Evolutionary conservation across 2,797 vertebrate genomes (phyloP).

Genomic region (Molossus alvarezi): DNA sequence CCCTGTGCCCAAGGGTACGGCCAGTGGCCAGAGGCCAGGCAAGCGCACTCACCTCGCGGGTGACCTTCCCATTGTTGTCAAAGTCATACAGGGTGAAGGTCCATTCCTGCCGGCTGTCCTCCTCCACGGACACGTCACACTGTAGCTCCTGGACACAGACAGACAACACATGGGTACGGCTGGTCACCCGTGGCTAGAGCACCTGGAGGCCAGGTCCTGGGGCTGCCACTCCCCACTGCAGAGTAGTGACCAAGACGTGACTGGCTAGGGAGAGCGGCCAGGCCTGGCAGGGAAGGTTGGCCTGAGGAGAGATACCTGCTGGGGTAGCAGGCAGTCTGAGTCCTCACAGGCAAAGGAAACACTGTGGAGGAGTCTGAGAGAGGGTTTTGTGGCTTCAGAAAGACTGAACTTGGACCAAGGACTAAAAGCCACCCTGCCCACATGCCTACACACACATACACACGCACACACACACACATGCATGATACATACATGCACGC

Average conservation of each 20-base stretch:
- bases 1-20: not conserved
- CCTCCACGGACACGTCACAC: conserved; percentile 98
- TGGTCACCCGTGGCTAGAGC: not conserved
- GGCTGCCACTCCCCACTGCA: not conserved
- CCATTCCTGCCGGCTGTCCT: conserved; percentile 99
- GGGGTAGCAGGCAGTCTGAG: not conserved
- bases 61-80: conserved; percentile 99
- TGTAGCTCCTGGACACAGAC: conserved; percentile 95
- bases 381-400: not conserved
- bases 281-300: accelerated
- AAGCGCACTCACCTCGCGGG: conserved; percentile 95
- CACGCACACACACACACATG: not conserved
- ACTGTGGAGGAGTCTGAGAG: not conserved
- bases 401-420: not conserved
- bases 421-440: not conserved
- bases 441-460: not conserved
- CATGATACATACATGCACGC: not conserved
- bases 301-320: accelerated
- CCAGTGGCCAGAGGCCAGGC: accelerated
- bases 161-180: conserved; percentile 73
- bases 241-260: not conserved
- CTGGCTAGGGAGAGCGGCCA: not conserved
- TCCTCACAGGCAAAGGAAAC: conserved; percentile 7
- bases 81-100: conserved; percentile 99
- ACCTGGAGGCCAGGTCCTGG: not conserved